Evolutionary conservation across 2,113 vertebrate species (phyloP).

Genomic region (Zootoca vivipara): DNA sequence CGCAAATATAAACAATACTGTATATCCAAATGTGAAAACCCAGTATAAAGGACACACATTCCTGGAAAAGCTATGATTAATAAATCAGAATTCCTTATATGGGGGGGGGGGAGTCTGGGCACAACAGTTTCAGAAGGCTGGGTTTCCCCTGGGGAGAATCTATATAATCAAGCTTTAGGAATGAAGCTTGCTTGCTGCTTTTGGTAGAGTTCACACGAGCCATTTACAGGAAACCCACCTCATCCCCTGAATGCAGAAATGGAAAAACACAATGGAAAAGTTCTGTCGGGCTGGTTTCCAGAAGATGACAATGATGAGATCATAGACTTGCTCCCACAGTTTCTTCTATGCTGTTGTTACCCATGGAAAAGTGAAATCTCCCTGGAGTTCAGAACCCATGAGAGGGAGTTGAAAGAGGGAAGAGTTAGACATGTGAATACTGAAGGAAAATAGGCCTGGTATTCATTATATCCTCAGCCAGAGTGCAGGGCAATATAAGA

Average conservation of each 20-base stretch:
- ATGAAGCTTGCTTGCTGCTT: neutral
- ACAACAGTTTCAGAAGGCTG: neutral
- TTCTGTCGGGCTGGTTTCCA: constrained; percentile 1
- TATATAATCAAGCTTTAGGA: neutral
- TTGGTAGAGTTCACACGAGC: neutral
- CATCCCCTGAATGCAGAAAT: neutral
- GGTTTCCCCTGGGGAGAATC: neutral
- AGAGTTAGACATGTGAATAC: constrained; percentile 4
- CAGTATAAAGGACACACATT: neutral
- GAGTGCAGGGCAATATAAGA: constrained; percentile 17
- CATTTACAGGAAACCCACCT: neutral
- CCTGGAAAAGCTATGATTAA: neutral
- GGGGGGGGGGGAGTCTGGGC: neutral
- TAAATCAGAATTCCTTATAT: neutral
- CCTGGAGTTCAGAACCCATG: fast-evolving
- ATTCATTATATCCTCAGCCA: constrained; percentile 27
- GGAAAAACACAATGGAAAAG: neutral
- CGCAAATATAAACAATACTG: neutral
- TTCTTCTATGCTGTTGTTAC: constrained; percentile 29
- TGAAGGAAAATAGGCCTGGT: constrained; percentile 39
- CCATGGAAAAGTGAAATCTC: neutral
- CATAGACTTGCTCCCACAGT: neutral
- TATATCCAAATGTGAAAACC: neutral
- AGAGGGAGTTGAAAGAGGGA: constrained; percentile 9
- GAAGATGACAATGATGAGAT: neutral